Conservation (phyloP, 1,140 invertebrate genomes). For the Cataglyphis hispanica region DNA sequence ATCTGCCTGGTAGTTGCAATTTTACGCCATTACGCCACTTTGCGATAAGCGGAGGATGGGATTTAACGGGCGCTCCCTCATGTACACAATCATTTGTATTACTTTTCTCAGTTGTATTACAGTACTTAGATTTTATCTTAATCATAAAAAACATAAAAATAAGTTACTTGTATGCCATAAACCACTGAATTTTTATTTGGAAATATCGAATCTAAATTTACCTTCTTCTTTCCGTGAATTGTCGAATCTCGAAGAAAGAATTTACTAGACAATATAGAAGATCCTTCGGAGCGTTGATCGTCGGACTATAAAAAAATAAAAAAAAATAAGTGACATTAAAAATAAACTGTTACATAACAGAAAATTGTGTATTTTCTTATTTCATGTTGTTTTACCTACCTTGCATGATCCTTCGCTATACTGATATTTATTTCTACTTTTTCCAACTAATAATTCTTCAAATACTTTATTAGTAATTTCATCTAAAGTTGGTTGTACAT, state of each 20-base stretch:
- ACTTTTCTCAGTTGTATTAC: conserved; percentile 81
- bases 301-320: conserved; percentile 87
- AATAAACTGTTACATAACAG: background rate
- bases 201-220: conserved; percentile 51
- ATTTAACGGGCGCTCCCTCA: conserved; percentile 79
- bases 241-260: conserved; percentile 89
- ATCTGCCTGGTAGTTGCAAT: conserved; percentile 88
- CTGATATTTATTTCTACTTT: conserved; percentile 83
- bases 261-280: conserved; percentile 90
- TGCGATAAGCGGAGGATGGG: conserved; percentile 89
- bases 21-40: conserved; percentile 91
- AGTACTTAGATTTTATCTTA: conserved; percentile 82
- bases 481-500: conserved; percentile 88
- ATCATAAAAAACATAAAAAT: background rate
- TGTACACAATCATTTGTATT: conserved; percentile 78
- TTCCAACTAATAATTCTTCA: conserved; percentile 92
- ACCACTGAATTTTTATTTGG: background rate
- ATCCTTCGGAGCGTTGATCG: conserved; percentile 91
- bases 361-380: conserved; percentile 24
- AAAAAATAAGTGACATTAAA: conserved; percentile 1
- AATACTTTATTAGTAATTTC: conserved; percentile 95
- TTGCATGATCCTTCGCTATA: conserved; percentile 88
- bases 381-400: conserved; percentile 82
- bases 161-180: background rate
- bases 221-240: conserved; percentile 85